Evolutionary conservation across 2,113 vertebrate genomes (phyloP).

Genomic region (Formicarius rufipectus): DNA sequence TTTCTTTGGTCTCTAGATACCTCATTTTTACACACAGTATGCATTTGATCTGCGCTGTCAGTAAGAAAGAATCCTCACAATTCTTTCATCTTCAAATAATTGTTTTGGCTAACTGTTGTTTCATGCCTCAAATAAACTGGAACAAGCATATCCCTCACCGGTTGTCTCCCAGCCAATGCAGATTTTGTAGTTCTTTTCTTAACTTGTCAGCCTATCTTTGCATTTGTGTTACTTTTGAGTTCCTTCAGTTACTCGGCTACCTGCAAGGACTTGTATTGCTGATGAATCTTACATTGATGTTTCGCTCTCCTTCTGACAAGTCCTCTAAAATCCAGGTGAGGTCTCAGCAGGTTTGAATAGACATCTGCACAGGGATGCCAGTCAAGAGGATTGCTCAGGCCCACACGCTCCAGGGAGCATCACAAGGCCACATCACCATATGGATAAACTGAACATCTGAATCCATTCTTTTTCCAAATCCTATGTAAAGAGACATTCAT

Average conservation of each 20-base stretch:
- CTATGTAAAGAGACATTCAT: neutral
- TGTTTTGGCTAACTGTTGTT: neutral
- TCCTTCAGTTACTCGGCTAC: neutral
- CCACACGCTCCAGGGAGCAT: neutral
- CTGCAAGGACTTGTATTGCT: conserved; percentile 21
- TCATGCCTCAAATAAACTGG: neutral
- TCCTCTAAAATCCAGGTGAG: neutral
- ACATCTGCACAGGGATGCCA: neutral
- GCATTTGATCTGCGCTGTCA: neutral
- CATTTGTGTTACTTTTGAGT: neutral
- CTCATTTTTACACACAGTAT: neutral
- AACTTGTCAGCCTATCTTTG: neutral
- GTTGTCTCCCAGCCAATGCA: neutral
- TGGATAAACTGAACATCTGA: neutral
- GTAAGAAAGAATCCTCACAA: neutral
- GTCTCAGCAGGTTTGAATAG: conserved; percentile 8
- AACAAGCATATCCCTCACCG: neutral
- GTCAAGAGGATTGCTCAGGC: neutral
- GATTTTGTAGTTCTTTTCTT: neutral
- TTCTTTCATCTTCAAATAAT: neutral
- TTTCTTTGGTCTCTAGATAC: neutral
- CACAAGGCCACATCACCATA: neutral
- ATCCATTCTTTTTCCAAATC: neutral
- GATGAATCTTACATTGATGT: neutral
- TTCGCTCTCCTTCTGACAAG: conserved; percentile 14